These are phyloP conservation scores for Promerops cafer DNA, from an alignment of 2,113 vertebrate species.

Conservation along the genomic window DNA sequence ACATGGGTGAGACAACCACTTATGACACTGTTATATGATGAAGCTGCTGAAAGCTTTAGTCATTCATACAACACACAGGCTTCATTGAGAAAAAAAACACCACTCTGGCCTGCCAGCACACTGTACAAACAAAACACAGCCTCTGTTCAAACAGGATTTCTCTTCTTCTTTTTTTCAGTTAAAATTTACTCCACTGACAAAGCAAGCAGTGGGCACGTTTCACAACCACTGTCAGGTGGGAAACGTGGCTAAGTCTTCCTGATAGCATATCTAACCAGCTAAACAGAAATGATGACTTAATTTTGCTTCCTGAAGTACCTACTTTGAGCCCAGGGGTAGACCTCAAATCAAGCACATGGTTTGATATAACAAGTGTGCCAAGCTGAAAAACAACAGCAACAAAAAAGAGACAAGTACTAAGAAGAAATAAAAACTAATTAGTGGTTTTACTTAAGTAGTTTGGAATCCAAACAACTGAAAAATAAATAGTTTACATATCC, in stretches of 20 bases:
- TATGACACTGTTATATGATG: neutral
- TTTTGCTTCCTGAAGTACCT: neutral
- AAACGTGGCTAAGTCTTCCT: neutral
- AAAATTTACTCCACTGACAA: neutral
- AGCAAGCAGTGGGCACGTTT: neutral
- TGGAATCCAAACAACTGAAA: neutral
- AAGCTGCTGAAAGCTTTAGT: neutral
- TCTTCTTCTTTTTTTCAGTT: neutral
- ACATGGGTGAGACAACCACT: neutral
- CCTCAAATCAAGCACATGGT: neutral
- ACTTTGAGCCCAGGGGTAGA: neutral
- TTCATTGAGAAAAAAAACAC: neutral
- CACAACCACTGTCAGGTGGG: neutral
- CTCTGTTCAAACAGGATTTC: neutral
- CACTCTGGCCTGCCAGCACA: neutral
- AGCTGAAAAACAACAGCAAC: neutral
- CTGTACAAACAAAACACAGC: conserved; percentile 2
- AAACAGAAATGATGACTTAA: neutral
- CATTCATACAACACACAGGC: neutral
- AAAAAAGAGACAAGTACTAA: neutral
- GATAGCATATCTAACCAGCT: neutral
- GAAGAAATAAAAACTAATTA: neutral
- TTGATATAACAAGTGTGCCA: neutral
- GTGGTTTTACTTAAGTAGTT: conserved; percentile 11
- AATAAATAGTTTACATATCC: neutral